Percentiles rank a stretch among this genome's conserved stretches.
Evolutionary conservation across 2,888 invertebrate genomes (phyloP).

Genomic region (Brenthis hecate): DNA sequence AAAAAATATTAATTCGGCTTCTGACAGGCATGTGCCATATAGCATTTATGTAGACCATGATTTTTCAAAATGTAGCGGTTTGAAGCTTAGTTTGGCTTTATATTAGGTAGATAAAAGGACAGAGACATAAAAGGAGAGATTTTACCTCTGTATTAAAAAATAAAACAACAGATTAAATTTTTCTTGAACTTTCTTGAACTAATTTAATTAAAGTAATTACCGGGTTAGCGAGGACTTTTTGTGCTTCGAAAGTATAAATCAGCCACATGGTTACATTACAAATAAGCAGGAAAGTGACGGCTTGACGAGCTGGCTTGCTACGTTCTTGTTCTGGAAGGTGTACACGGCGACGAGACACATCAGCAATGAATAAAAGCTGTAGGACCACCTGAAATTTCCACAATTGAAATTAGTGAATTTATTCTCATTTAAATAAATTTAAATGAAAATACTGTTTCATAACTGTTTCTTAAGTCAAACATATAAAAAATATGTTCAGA

Average conservation of each 20-base stretch:
- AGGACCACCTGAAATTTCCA: slow-evolving; percentile 87
- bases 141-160: too few relatives aligned
- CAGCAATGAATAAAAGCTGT: slow-evolving; percentile 95
- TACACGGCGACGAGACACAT: slow-evolving; percentile 95
- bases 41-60: too few relatives aligned
- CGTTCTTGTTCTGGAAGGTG: slow-evolving; percentile 95
- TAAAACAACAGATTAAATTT: slow-evolving; percentile 18
- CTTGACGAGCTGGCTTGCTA: slow-evolving; percentile 96
- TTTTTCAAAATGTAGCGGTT: too few relatives aligned
- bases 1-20: too few relatives aligned
- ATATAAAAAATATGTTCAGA: too few relatives aligned
- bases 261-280: slow-evolving; percentile 98
- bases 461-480: too few relatives aligned
- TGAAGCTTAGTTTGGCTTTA: too few relatives aligned
- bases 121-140: too few relatives aligned
- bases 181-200: too few relatives aligned
- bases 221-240: slow-evolving; percentile 96
- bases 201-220: slow-evolving; percentile 64
- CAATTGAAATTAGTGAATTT: neutral
- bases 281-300: slow-evolving; percentile 96
- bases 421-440: neutral
- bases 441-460: too few relatives aligned
- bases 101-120: too few relatives aligned
- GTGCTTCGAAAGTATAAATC: slow-evolving; percentile 96
- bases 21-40: too few relatives aligned